Evolutionary conservation across 2,797 vertebrate genomes (phyloP).

Genomic region (Tolypeutes matacus): DNA sequence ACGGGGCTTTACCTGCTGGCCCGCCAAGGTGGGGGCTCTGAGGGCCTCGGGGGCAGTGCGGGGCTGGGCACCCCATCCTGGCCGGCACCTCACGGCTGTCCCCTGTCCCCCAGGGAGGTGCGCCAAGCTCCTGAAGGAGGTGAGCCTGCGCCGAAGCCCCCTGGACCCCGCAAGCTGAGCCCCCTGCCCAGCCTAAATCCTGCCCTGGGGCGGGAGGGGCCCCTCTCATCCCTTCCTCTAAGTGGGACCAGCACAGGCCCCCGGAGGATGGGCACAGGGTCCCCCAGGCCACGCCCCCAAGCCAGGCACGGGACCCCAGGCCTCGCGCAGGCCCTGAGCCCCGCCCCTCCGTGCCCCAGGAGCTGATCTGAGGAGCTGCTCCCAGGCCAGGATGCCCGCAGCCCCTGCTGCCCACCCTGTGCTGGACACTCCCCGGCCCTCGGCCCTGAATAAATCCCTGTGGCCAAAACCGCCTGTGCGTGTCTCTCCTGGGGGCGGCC

Average conservation of each 20-base stretch:
- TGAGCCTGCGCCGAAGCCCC: not conserved
- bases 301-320: too few relatives aligned
- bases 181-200: not conserved
- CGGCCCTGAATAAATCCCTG: not conserved
- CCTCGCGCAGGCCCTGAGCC: not conserved
- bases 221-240: not conserved
- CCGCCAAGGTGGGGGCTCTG: slow-evolving; percentile 32
- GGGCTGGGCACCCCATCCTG: accelerated
- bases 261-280: too few relatives aligned
- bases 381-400: not conserved
- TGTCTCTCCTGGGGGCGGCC: not conserved
- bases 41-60: accelerated
- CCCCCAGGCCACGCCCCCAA: too few relatives aligned
- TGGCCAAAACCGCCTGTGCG: not conserved
- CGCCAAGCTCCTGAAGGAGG: slow-evolving; percentile 33
- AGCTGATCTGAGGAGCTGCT: not conserved
- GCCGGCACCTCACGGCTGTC: accelerated
- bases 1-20: slow-evolving; percentile 63
- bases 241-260: not conserved
- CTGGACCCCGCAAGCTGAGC: accelerated
- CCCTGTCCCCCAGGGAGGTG: not conserved
- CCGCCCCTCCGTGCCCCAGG: not conserved
- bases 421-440: not conserved
- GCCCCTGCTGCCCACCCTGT: not conserved
- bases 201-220: not conserved